Evolutionary conservation across 2,888 invertebrate species (phyloP), one percentile per base, ranked within the genome.

Genomic region (Drosophila demipolita): DNA sequence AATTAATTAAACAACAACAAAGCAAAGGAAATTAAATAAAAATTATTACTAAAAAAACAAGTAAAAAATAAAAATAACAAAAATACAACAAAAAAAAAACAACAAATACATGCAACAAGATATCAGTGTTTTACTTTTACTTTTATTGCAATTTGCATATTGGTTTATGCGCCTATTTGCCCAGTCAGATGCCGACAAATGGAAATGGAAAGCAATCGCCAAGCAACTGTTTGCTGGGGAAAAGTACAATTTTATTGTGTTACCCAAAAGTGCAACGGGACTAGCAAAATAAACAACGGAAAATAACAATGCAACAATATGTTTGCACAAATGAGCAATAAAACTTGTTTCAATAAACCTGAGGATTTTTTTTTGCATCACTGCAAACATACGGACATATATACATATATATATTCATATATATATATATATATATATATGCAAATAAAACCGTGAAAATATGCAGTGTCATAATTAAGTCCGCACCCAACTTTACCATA

Each of bases 1-100:
- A 91, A 90, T 88, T 91, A 90, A 91, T 91, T 85, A 87, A 91
- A 83, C 82, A 85, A 85, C 78, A 83, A 87, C 66, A 89, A 87
- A 90, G 74, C 80, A 87, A 82, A 79, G 73, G 71, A 78, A 85
- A 89, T 84, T 89, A 82, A 83, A 81, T 87, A 89, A 82, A 89
- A 88, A 85, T 83, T 87, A 86, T 89, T 90, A 90, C 86, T 89
- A 85, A 84, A 89, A 73, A 76, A 70, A 62, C 63, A 63, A 68
- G 53, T 36, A 49, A 58, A 38, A 50, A 52, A 40, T 61, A 61
- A 58, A 57, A 65, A 65, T 57, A 66, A 72, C 64, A 79, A 69
- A 64, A 58, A 69, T 62, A 74, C 65, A 71, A n/a, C n/a, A n/a
- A n/a, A n/a, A n/a, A n/a, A 76, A 69, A 66, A 67, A 65, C 65